These are phyloP conservation scores for Rhinopomastus cyanomelas DNA, from an alignment of 2,113 vertebrate genomes.

Conservation along the genomic window DNA sequence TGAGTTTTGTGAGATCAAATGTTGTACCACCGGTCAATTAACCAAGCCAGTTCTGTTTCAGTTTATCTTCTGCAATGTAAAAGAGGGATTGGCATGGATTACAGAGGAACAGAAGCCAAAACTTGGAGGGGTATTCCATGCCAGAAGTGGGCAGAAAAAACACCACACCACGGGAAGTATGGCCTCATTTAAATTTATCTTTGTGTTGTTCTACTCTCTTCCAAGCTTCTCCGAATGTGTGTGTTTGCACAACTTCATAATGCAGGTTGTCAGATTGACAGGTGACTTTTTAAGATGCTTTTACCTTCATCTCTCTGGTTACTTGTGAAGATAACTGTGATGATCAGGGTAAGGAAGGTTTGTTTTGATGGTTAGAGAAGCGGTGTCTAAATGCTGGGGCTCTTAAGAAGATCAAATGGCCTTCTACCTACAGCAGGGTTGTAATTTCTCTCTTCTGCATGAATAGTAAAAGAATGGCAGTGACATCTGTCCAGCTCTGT, in stretches of 20 bases:
- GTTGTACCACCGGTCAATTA: not conserved
- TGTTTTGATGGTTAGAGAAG: not conserved
- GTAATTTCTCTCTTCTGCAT: not conserved
- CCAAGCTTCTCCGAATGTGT: not conserved
- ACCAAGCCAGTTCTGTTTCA: slow-evolving; percentile 51
- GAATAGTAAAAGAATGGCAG: not conserved
- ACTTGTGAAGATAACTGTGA: not conserved
- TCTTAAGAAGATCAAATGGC: not conserved
- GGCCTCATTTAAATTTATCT: not conserved
- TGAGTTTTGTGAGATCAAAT: not conserved
- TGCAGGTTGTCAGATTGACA: not conserved
- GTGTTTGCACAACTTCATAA: not conserved
- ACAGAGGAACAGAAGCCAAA: slow-evolving; percentile 83
- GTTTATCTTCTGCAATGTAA: slow-evolving; percentile 83
- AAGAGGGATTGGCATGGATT: slow-evolving; percentile 78
- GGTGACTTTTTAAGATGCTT: not conserved
- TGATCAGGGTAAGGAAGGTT: not conserved
- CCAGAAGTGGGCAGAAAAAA: slow-evolving; percentile 78
- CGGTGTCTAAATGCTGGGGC: not conserved
- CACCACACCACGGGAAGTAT: slow-evolving; percentile 85
- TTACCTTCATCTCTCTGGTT: not conserved
- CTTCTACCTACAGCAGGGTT: not conserved
- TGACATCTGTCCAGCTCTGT: not conserved
- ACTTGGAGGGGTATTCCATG: slow-evolving; percentile 76
- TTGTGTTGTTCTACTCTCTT: not conserved